phyloP scores from a whole-genome alignment of 2,888 invertebrate genomes.

The Hirtodrosophila alboralis region DNA sequence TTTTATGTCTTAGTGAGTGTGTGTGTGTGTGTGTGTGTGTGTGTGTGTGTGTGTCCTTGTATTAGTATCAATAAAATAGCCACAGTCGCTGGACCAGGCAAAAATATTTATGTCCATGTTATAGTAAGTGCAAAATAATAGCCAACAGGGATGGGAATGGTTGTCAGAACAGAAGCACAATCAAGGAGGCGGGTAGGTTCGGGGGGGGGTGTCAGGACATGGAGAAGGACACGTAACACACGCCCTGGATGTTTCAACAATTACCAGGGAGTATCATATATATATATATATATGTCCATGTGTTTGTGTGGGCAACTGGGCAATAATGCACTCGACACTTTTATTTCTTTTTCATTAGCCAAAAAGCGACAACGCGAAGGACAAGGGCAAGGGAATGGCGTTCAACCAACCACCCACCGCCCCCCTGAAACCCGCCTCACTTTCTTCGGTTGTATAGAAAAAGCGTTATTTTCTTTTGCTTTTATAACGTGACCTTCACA shows the following conservation, averaged over 20 bases:
- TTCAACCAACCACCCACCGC: constrained; percentile 30
- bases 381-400: constrained; percentile 31
- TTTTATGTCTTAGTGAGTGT: constrained; percentile 40
- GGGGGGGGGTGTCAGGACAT: too few relatives aligned
- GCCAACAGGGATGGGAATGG: constrained; percentile 49
- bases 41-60: constrained; percentile 37
- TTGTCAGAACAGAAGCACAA: constrained; percentile 7
- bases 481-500: constrained; percentile 55
- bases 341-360: constrained; percentile 80
- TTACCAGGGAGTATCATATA: constrained; percentile 62
- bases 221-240: constrained; percentile 54
- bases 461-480: constrained; percentile 37
- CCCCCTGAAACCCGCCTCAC: constrained; percentile 2
- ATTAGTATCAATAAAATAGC: constrained; percentile 78
- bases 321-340: constrained; percentile 80
- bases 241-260: constrained; percentile 66
- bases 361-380: constrained; percentile 57
- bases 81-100: constrained; percentile 59
- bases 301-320: constrained; percentile 35
- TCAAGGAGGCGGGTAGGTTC: too few relatives aligned
- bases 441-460: constrained; percentile 7
- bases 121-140: constrained; percentile 80
- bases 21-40: constrained; percentile 4
- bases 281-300: constrained; percentile 24
- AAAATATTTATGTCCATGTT: constrained; percentile 79